Evolutionary conservation across 37 sponge, comb jelly and placozoan species (phyloP).

Genomic region (Trichoplax adhaerens): DNA sequence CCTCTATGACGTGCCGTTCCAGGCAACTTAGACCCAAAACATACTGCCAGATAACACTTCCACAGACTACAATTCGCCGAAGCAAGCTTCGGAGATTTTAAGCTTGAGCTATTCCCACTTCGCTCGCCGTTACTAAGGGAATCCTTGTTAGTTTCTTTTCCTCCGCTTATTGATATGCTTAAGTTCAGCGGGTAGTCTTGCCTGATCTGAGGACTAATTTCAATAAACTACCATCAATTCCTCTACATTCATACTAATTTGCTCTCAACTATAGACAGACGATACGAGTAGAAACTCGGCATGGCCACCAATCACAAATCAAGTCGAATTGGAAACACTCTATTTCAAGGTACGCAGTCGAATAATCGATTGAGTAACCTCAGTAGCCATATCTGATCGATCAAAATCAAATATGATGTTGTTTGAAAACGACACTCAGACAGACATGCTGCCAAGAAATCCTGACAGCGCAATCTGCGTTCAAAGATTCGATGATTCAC

Average conservation of each 20-base stretch:
- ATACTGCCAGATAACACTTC: conserved; percentile 6
- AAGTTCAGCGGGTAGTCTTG: conserved; percentile 76
- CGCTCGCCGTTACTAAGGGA: conserved; percentile 78
- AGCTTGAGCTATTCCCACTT: conserved; percentile 71
- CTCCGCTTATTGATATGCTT: conserved; percentile 87
- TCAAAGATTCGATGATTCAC: conserved; percentile 83
- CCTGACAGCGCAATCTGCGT: conserved; percentile 61
- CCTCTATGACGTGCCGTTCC: conserved; percentile 56
- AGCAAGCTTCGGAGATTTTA: conserved; percentile 40
- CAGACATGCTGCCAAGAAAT: conserved; percentile 36
- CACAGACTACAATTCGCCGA: conserved; percentile 36
- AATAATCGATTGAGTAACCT: too few relatives aligned
- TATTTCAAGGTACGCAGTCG: too few relatives aligned
- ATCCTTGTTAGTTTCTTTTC: conserved; percentile 84
- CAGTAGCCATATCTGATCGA: too few relatives aligned
- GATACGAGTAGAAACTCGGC: too few relatives aligned
- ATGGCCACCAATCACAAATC: too few relatives aligned
- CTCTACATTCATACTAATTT: too few relatives aligned
- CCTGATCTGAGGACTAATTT: conserved; percentile 40
- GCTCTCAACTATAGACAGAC: too few relatives aligned
- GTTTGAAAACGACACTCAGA: conserved; percentile 37
- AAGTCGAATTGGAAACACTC: too few relatives aligned
- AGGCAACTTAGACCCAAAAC: conserved; percentile 28
- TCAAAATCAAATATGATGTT: too few relatives aligned
- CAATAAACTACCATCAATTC: too few relatives aligned